Evolutionary conservation across 2,113 vertebrate genomes (phyloP).

Genomic region (Ardeotis arabs): DNA sequence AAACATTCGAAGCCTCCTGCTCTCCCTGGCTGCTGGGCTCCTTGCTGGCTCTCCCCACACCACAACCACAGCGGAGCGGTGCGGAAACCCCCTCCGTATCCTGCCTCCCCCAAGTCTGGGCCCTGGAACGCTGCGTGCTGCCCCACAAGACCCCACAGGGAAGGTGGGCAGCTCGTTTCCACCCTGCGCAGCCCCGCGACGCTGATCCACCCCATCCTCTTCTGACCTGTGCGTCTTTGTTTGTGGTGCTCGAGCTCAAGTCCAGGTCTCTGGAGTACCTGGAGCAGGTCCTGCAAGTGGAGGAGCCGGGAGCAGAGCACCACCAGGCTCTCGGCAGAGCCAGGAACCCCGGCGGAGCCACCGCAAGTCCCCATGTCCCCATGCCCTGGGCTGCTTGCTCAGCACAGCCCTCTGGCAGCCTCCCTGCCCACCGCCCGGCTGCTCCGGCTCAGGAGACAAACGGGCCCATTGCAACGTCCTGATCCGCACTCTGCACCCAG

Average conservation of each 20-base stretch:
- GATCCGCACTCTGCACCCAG: background rate
- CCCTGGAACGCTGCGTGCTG: background rate
- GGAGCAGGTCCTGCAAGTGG: background rate
- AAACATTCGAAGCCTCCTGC: rapidly evolving
- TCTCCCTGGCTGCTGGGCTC: background rate
- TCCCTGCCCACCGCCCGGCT: rapidly evolving
- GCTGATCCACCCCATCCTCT: background rate
- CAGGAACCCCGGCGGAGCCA: background rate
- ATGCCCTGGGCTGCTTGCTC: background rate
- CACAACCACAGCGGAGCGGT: rapidly evolving
- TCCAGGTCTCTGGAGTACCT: background rate
- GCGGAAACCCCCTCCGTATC: background rate
- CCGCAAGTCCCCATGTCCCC: background rate
- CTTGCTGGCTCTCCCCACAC: background rate
- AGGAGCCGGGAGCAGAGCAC: background rate
- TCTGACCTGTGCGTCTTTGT: background rate
- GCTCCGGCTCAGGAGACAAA: background rate
- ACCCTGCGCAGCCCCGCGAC: background rate
- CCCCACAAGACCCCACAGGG: background rate
- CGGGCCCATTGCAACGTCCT: background rate
- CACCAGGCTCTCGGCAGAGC: background rate
- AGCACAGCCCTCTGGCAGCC: background rate
- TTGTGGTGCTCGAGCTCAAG: background rate
- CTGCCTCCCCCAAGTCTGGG: background rate
- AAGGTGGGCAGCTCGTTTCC: background rate